These are phyloP conservation scores for Pteropus rufus DNA, from an alignment of 2,797 vertebrate genomes.

Conservation along the genomic window DNA sequence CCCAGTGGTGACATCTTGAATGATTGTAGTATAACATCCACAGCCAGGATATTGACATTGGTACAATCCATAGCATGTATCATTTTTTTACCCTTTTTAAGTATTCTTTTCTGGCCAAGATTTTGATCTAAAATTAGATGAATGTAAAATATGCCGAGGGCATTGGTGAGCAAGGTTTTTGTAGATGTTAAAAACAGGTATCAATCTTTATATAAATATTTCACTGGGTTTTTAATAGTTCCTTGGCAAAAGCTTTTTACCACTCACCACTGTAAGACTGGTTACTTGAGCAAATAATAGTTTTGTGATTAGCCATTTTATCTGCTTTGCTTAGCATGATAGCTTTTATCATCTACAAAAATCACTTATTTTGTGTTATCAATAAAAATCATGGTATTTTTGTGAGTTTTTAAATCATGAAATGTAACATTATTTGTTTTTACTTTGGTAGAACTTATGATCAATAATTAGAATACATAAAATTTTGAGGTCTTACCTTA, in stretches of 20 bases:
- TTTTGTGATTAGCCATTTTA: slow-evolving; percentile 31
- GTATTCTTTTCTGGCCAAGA: not conserved
- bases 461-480: slow-evolving; percentile 2
- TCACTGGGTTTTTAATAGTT: slow-evolving; percentile 35
- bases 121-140: slow-evolving; percentile 37
- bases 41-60: not conserved
- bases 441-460: not conserved
- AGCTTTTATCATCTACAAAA: slow-evolving; percentile 7
- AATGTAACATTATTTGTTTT: slow-evolving; percentile 26
- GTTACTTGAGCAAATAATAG: slow-evolving; percentile 34
- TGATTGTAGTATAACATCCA: not conserved
- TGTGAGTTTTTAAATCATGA: not conserved
- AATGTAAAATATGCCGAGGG: not conserved
- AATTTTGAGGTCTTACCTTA: slow-evolving; percentile 34
- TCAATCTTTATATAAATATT: not conserved
- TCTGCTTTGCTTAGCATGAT: not conserved
- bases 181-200: not conserved
- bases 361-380: not conserved
- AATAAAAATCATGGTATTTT: slow-evolving; percentile 33
- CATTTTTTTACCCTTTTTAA: slow-evolving; percentile 8
- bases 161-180: not conserved
- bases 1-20: not conserved
- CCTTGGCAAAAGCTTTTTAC: not conserved
- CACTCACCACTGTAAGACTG: not conserved
- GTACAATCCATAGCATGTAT: not conserved